A percentile compares a stretch with the other conserved stretches of the same genome.
These are phyloP conservation scores for Plecturocebus donacophilus DNA, from an alignment of 2,113 vertebrate genomes.

Conservation along the genomic window DNA sequence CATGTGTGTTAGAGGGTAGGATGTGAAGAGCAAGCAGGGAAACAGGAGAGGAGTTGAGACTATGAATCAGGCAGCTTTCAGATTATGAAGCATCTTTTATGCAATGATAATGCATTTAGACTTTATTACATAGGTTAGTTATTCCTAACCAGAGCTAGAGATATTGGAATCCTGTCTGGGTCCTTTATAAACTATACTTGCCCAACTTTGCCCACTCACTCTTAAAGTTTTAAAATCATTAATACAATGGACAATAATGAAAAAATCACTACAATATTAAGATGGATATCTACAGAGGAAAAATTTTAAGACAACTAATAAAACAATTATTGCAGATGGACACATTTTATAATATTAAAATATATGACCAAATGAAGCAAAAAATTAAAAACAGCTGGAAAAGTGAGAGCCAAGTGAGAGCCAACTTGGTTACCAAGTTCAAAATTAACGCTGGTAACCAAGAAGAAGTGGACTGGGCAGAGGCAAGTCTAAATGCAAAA, in stretches of 20 bases:
- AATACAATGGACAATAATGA: neutral
- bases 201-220: neutral
- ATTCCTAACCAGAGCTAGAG: neutral
- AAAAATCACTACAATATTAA: neutral
- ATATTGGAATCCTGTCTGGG: neutral
- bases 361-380: neutral
- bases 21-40: neutral
- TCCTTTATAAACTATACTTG: neutral
- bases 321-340: neutral
- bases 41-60: neutral
- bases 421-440: neutral
- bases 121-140: neutral
- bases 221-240: neutral
- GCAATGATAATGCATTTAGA: neutral
- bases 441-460: neutral
- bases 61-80: neutral
- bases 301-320: neutral
- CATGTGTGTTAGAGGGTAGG: neutral
- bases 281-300: neutral
- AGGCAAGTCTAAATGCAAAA: neutral
- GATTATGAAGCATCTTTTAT: neutral
- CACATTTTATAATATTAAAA: neutral
- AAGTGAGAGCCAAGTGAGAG: neutral
- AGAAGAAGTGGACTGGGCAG: neutral
- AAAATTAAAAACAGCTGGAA: neutral